phyloP scores from a whole-genome alignment of 64 coral and sea anemone species.

The Montipora foliosa region DNA sequence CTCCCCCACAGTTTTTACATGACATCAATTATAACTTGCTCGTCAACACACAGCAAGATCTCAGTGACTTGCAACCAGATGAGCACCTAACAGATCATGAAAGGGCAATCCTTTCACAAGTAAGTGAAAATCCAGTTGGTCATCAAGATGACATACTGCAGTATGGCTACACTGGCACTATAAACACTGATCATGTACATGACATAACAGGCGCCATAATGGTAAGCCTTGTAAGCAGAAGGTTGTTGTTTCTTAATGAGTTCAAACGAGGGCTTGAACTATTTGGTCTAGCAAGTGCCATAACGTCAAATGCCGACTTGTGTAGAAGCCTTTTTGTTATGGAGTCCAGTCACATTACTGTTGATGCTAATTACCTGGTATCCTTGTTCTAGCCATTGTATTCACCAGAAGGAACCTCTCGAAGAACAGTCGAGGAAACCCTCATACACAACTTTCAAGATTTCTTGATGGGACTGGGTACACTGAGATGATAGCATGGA shows the following conservation, averaged over 20 bases:
- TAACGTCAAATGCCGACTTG: background rate
- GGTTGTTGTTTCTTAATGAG: constrained; percentile 58
- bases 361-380: constrained; percentile 79
- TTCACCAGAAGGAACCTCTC: constrained; percentile 60
- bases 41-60: constrained; percentile 40
- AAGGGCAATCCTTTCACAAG: background rate
- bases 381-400: constrained; percentile 64
- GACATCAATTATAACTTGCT: constrained; percentile 26
- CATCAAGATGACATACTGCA: constrained; percentile 36
- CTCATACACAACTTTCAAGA: constrained; percentile 81
- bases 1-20: constrained; percentile 54
- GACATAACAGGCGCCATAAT: constrained; percentile 28
- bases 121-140: constrained; percentile 26
- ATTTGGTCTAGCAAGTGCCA: constrained; percentile 31
- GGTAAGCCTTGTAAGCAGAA: constrained; percentile 50
- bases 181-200: constrained; percentile 12
- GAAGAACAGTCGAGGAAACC: constrained; percentile 62
- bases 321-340: constrained; percentile 48
- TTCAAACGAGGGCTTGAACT: constrained; percentile 64
- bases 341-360: constrained; percentile 21
- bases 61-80: constrained; percentile 16
- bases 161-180: constrained; percentile 67
- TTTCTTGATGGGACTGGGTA: constrained; percentile 64
- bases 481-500: constrained; percentile 59
- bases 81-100: constrained; percentile 17